Percentiles rank a stretch among this genome's conserved stretches.
These are phyloP conservation scores for Pagrus major DNA, from an alignment of 2,113 vertebrate genomes.

Conservation along the genomic window DNA sequence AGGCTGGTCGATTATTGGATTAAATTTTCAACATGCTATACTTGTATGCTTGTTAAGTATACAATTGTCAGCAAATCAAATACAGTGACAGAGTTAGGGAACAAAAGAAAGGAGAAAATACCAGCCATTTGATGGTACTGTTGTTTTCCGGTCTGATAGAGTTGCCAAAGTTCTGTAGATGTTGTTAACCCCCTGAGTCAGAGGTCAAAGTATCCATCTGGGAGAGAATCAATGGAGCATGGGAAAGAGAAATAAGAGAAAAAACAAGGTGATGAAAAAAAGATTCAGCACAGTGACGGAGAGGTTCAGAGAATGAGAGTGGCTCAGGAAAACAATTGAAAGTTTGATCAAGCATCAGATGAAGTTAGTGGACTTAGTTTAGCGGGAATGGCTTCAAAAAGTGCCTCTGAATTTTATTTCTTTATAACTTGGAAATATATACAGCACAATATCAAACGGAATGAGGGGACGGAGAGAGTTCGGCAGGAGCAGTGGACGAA, in stretches of 20 bases:
- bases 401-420: neutral
- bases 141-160: constrained; percentile 28
- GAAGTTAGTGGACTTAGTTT: constrained; percentile 20
- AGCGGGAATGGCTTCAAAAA: constrained; percentile 5
- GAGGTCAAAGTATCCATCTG: constrained; percentile 56
- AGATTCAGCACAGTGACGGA: constrained; percentile 39
- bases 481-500: no score
- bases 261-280: constrained; percentile 31
- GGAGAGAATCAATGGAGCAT: constrained; percentile 44
- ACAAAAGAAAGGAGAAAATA: neutral
- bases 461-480: no score
- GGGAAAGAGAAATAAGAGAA: constrained; percentile 21
- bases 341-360: constrained; percentile 39
- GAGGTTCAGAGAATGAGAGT: constrained; percentile 21
- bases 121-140: neutral
- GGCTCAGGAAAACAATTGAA: constrained; percentile 53
- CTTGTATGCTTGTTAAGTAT: no score
- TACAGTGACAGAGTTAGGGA: neutral
- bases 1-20: no score
- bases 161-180: constrained; percentile 43
- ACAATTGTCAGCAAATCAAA: neutral
- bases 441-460: neutral
- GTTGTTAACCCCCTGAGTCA: constrained; percentile 62
- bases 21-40: no score
- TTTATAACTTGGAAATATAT: neutral